phyloP scores from a whole-genome alignment of 2,797 vertebrate genomes.

The Pipistrellus kuhlii region DNA sequence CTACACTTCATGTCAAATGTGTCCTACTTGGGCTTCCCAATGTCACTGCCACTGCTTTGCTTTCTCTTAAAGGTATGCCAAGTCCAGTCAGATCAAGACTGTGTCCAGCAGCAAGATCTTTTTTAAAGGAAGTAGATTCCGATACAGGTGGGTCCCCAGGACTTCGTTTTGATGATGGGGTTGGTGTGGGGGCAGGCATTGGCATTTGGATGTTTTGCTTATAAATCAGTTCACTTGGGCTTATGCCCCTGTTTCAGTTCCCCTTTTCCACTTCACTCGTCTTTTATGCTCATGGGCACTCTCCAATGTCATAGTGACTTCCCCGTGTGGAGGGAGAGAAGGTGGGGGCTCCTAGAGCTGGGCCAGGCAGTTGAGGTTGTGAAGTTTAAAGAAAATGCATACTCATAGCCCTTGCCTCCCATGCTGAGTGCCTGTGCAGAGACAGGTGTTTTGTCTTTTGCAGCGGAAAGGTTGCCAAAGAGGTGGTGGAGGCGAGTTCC shows the following conservation, averaged over 20 bases:
- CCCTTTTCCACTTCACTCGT: background rate
- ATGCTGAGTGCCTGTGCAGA: background rate
- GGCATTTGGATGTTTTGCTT: background rate
- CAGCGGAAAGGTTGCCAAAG: conserved; percentile 98
- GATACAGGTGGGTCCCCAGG: conserved; percentile 93
- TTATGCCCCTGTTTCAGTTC: background rate
- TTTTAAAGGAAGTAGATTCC: conserved; percentile 99
- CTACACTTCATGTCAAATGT: too few species aligned
- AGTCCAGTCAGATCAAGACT: conserved; percentile 99
- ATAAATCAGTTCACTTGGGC: background rate
- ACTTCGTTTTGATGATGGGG: background rate
- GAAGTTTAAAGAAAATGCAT: background rate
- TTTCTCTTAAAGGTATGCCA: conserved; percentile 92
- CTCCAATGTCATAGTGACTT: background rate
- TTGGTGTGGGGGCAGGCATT: background rate
- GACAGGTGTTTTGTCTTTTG: conserved; percentile 66
- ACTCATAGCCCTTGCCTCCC: background rate
- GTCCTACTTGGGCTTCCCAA: background rate
- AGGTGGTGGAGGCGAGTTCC: conserved; percentile 98
- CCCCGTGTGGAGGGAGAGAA: background rate
- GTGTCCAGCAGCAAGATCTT: conserved; percentile 99
- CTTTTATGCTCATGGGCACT: background rate
- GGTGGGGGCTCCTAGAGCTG: background rate
- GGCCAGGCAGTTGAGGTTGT: background rate
- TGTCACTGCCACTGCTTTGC: conserved; percentile 32